Base-by-base conservation (phyloP, 92 coral and sea anemone genomes). In the Nematostella vectensis region DNA sequence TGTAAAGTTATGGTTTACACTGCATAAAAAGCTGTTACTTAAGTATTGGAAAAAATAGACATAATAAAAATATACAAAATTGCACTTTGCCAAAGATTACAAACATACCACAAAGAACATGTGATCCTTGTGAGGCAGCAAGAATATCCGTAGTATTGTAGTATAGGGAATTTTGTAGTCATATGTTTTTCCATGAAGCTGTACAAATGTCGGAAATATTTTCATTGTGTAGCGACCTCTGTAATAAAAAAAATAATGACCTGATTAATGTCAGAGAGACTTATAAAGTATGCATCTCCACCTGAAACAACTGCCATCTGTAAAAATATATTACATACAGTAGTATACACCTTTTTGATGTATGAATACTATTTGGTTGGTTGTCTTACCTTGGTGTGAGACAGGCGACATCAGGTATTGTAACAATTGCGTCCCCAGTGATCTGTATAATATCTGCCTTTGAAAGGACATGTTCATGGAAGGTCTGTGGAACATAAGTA, bases 111-210 rank as follows among this genome's bases (percentile, higher is more conserved):
- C 99, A 65, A 93, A 93, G 60, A 93, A 93, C 88, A 93, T 87
- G 63, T 93, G 94, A 63, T 93, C 99, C 70, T 88, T 78, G 54
- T 93, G 96, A 2, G 99, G 99, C 25, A 93, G 78, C 25, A 93
- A 77, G 38, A 93, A 93, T 50, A 93, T 68, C 39, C 99, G 74
- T 27, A 93, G 75, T 24, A 93, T 85, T 23, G 99, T 86, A 40
- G 99, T 82, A 57, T 93, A 93, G n/a, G 99, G 99, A 47, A 93
- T 93, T 70, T 93, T 93, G 93, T 93, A 86, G 74, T 93, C 99
- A 29, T 93, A 93, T 16, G 99, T 93, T 82, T 93, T 93, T 47
- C 99, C 99, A 71, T 93, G 99, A 42, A 93, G 96, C 57, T 93
- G 99, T 37, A 93, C 63, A 54, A 93, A 93, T 18, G 88, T 70